A percentile compares a stretch with the other conserved stretches of the same genome.
Evolutionary conservation across 1,140 invertebrate genomes (phyloP).

Genomic region (Ericerus pela): DNA sequence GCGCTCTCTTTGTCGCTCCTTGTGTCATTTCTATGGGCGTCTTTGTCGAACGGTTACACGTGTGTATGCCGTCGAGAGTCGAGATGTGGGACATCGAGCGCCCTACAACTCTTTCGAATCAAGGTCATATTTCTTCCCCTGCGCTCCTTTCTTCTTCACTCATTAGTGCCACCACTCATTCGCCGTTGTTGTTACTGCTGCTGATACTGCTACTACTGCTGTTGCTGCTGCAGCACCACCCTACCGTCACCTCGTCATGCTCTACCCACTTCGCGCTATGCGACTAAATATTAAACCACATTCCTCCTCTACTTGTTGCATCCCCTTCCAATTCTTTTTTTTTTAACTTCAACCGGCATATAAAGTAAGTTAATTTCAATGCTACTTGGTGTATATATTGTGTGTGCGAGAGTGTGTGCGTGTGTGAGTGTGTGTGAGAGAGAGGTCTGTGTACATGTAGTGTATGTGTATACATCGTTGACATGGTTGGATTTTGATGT

Average conservation of each 20-base stretch:
- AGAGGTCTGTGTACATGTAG: no score
- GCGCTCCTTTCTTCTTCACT: background rate
- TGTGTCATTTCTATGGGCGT: no score
- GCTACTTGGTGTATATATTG: constrained; percentile 3
- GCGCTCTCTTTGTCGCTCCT: no score
- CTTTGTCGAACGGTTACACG: constrained; percentile 1
- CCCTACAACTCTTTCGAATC: constrained; percentile 11
- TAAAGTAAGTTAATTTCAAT: constrained; percentile 7
- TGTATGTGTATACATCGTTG: background rate
- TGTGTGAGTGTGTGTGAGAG: background rate
- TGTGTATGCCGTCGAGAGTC: background rate
- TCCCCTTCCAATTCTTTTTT: constrained; percentile 7
- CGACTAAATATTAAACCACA: constrained; percentile 8
- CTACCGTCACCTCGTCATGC: no score
- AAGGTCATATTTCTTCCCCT: constrained; percentile 9
- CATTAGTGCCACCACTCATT: no score
- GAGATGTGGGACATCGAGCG: constrained; percentile 7
- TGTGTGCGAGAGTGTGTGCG: background rate
- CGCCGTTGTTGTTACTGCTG: no score
- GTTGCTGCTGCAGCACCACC: no score
- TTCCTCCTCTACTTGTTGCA: constrained; percentile 10
- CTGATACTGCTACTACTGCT: no score
- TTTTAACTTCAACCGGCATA: background rate
- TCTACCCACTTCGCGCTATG: constrained; percentile 3
- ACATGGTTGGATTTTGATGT: no score